Base-by-base conservation (phyloP, 2,888 invertebrate species). In the Hybos culiciformis region DNA sequence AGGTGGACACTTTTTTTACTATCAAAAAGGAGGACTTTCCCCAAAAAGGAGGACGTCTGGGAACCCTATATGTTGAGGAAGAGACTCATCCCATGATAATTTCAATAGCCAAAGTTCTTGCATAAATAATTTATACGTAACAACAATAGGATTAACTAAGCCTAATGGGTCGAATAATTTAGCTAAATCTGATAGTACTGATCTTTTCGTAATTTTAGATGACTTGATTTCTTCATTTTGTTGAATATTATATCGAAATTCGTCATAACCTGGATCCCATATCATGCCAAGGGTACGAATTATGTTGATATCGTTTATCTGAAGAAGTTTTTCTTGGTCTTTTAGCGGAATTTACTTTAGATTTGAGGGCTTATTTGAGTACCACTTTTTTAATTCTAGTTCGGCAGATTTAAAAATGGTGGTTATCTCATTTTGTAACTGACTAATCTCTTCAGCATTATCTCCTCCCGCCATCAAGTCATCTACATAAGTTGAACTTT, bases 141-240 rank as follows among this genome's bases (percentile, higher is more conserved):
- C 42, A 5, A 44, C 38, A 1, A 48, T 20, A n/a, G 50, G 50
- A 12, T 46, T 40, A 5, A 51, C 31, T n/a, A 46, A 39, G 1
- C 49, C 49, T 26, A 44, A 24, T 4, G 51, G 50, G 26, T 50
- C 48, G 24, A 45, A 51, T 17, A 51, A 15, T 3, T 23, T 19
- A 5, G 47, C 29, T 1, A 46, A n/a, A 12, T 44, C 39, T 9
- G 46, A 46, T 8, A 48, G 18, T 3, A 51, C 36, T 11, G 6
- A 11, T 9, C 47, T 29, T 21, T 48, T 49, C 1, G 49, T 43
- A 4, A 47, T 15, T 26, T 12, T 21, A 37, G 24, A 14, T 9
- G 3, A 6, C 9, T 33, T 17, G 12, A 4, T 12, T 5, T 12
- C 9, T 11, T 6, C 11, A 12, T 4, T 24, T 6, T 9, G 4